Evolutionary conservation across 2,888 invertebrate genomes (phyloP).

Genomic region (Agrotis clavis): DNA sequence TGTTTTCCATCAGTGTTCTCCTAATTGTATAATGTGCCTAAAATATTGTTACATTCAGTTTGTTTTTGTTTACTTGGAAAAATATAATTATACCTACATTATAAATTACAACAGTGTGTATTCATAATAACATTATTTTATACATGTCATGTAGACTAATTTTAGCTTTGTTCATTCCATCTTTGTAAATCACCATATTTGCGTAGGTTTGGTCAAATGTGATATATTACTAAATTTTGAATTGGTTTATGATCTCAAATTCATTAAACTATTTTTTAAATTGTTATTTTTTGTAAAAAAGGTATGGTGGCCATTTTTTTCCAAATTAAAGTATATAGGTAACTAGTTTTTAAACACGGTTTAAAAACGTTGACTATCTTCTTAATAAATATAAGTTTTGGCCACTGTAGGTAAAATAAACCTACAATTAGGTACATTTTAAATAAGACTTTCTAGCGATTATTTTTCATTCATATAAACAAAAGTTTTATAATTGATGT

Average conservation of each 20-base stretch:
- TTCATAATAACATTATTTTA: slow-evolving; percentile 12
- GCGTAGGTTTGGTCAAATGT: slow-evolving; percentile 51
- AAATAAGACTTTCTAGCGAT: slow-evolving; percentile 24
- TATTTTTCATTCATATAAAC: slow-evolving; percentile 37
- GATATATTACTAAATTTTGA: slow-evolving; percentile 55
- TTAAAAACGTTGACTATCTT: neutral
- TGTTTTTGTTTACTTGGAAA: neutral
- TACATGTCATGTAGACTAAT: slow-evolving; percentile 22
- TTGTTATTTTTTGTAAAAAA: slow-evolving; percentile 2
- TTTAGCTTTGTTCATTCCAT: slow-evolving; percentile 54
- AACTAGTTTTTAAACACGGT: neutral
- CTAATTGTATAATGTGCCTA: neutral
- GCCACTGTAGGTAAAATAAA: slow-evolving; percentile 4
- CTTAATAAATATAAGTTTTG: neutral
- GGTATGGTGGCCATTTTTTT: slow-evolving; percentile 3
- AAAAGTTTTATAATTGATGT: slow-evolving; percentile 36
- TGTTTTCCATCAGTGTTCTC: neutral
- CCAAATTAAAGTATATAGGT: neutral
- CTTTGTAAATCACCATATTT: slow-evolving; percentile 28
- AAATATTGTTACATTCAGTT: slow-evolving; percentile 7
- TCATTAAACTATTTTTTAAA: slow-evolving; percentile 36
- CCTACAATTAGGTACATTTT: slow-evolving; percentile 25
- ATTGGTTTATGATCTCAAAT: slow-evolving; percentile 59
- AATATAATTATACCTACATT: too few relatives aligned
- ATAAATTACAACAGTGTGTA: too few relatives aligned